Evolutionary conservation across 1,140 invertebrate genomes (phyloP), one percentile per base, ranked within the genome.

Genomic region (Aphelinus atriplicis): DNA sequence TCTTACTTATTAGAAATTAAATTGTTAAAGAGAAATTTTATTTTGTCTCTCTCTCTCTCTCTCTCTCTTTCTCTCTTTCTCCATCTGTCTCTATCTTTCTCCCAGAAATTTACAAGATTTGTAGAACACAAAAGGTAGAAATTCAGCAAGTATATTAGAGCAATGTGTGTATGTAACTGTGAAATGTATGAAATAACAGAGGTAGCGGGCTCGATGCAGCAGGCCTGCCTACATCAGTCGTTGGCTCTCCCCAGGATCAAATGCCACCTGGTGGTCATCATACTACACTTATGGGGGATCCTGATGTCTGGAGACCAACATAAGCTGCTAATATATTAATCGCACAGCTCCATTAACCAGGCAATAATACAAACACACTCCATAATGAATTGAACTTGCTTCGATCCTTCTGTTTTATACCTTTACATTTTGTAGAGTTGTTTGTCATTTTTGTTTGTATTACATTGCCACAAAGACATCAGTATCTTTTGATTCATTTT

Each of bases 231-330:
- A 91, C 90, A 66, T 91, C 92, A 57, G 89, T 89, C 71, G 85
- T 90, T 81, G 87, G 89, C 89, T 91, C 86, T 88, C 90, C 88
- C 88, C 93, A 84, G 80, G 91, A 87, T 84, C 89, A 85, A 83
- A 89, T 86, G 89, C 90, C 87, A 89, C 90, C 89, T 89, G 90
- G 89, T 80, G 90, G 91, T 87, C 90, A 92, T 79, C 91, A 92
- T 86, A 92, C 92, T 80, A 95, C 94, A 77, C 90, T 95, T 71
- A 95, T 95, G 94, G 94, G 95, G 89, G 94, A 95, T 88, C 94
- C 94, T 62, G 94, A 95, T 89, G 93, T 95, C 80, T 95, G 94
- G 94, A 93, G 94, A 87, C 94, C 94, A 83, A 95, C 94, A 91
- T 95, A 95, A 94, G 90, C 82, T 79, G 80, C 82, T 90, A 87